phyloP scores from a whole-genome alignment of 2,113 vertebrate species.

The Podarcis muralis region DNA sequence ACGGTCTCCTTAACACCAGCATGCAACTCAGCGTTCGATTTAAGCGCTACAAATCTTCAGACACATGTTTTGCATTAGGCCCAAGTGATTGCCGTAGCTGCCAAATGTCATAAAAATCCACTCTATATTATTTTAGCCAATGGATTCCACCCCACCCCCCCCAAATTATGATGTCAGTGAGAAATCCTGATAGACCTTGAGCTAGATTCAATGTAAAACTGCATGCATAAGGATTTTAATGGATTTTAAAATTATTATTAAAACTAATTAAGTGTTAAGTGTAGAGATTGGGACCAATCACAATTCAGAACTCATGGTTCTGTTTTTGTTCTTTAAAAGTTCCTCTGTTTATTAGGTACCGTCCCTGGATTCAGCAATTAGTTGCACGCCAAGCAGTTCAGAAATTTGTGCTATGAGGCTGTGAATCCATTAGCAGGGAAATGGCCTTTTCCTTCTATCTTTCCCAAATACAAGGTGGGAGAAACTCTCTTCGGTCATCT shows the following conservation, averaged over 20 bases:
- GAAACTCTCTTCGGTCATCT: not conserved
- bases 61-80: conserved; percentile 39
- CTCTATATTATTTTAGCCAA: conserved; percentile 34
- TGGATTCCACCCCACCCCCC: not conserved
- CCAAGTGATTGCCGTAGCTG: conserved; percentile 11
- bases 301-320: not conserved
- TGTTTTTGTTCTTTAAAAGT: not conserved
- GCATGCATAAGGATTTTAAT: not conserved
- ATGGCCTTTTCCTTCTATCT: conserved; percentile 1
- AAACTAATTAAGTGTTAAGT: not conserved
- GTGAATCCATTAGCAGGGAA: not conserved
- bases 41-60: conserved; percentile 26
- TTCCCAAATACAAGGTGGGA: not conserved
- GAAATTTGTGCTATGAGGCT: not conserved
- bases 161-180: conserved; percentile 26
- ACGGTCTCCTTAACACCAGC: not conserved
- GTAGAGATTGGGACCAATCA: not conserved
- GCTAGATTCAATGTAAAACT: not conserved
- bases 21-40: not conserved
- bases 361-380: conserved; percentile 14
- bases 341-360: conserved; percentile 1
- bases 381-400: conserved; percentile 5
- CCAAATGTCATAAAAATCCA: conserved; percentile 38
- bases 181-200: not conserved
- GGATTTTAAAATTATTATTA: not conserved